A percentile compares a stretch with the other conserved stretches of the same genome.
phyloP scores from a whole-genome alignment of 1,140 invertebrate genomes.

The Lepeophtheirus salmonis region DNA sequence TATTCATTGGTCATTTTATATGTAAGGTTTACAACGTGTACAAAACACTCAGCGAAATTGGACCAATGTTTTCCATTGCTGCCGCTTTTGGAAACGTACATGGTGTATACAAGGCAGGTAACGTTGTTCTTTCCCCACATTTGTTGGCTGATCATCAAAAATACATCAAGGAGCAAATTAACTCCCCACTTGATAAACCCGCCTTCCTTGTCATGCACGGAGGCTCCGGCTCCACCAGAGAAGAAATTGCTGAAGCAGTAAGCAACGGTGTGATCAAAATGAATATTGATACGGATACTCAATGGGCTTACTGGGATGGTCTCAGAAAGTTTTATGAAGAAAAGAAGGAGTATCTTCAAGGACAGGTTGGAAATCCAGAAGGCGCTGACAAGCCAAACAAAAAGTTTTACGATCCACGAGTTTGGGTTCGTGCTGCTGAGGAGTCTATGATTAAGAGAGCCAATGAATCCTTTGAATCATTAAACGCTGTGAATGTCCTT shows the following conservation, averaged over 20 bases:
- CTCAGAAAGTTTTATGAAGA: slow-evolving; percentile 13
- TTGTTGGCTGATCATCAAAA: slow-evolving; percentile 14
- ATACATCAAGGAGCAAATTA: slow-evolving; percentile 14
- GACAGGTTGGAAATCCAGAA: slow-evolving; percentile 17
- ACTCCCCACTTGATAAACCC: slow-evolving; percentile 7
- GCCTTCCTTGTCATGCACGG: slow-evolving; percentile 18
- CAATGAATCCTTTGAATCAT: slow-evolving; percentile 11
- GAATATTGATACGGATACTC: slow-evolving; percentile 18
- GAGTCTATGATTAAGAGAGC: slow-evolving; percentile 16
- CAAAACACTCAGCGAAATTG: slow-evolving; percentile 10
- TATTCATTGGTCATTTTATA: neutral
- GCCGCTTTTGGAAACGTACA: slow-evolving; percentile 18
- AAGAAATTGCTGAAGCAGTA: slow-evolving; percentile 14
- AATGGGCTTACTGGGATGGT: slow-evolving; percentile 19
- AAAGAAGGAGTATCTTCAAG: slow-evolving; percentile 17
- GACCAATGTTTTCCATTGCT: slow-evolving; percentile 19
- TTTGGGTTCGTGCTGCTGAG: slow-evolving; percentile 18
- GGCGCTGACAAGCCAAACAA: slow-evolving; percentile 19
- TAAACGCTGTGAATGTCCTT: slow-evolving; percentile 10
- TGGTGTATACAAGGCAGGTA: slow-evolving; percentile 17
- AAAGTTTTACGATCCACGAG: slow-evolving; percentile 16
- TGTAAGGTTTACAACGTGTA: slow-evolving; percentile 14
- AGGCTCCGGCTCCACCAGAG: slow-evolving; percentile 13
- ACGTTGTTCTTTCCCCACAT: slow-evolving; percentile 15
- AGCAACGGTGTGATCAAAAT: slow-evolving; percentile 18